Base-by-base conservation (phyloP, 2,113 vertebrate species). In the Myanophis thanlyinensis region DNA sequence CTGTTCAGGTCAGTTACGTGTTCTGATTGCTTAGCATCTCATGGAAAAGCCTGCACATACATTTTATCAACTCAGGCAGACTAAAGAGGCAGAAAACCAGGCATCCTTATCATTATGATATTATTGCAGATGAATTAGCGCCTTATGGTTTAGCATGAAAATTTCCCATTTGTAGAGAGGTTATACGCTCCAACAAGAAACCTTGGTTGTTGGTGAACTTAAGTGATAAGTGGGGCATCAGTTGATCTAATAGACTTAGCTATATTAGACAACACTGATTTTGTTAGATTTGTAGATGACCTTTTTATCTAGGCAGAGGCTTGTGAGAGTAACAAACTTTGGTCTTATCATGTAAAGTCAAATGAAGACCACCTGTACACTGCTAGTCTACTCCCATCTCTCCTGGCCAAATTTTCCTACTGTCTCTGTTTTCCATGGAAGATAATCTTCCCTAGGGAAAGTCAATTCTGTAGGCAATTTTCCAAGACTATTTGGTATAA, bases 401-500 rank as follows among this genome's bases (percentile, higher is more conserved):
- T 95, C 96, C 92, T 92, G 94, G 96, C 95, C 91, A 97, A 97
- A 96, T 92, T 89, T 94, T 95, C 94, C 88, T 94, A 94, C 91
- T 96, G 93, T 97, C 95, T 96, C 95, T 92, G 93, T 94, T 97
- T 97, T 97, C 93, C 95, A 95, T 95, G 96, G 93, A 93, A 96
- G 95, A 92, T 97, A 97, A 95, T 94, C 94, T 97, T 97, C 97
- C 96, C 96, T 62, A 73, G 97, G 95, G 96, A 98, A 96, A 96
- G 93, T 95, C 95, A 93, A 97, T 97, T 97, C 95, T 94, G 93
- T 96, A 95, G 97, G 97, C 97, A 97, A 96, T 97, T 97, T 97
- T 97, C 97, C 96, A 98, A 97, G 96, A 96, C 93, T 94, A 94
- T 97, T 97, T 96, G 97, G 95, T 93, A 96, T 96, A 97, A 96